These are phyloP conservation scores for Megathymus violae DNA, from an alignment of 1,140 invertebrate species.

Conservation along the genomic window DNA sequence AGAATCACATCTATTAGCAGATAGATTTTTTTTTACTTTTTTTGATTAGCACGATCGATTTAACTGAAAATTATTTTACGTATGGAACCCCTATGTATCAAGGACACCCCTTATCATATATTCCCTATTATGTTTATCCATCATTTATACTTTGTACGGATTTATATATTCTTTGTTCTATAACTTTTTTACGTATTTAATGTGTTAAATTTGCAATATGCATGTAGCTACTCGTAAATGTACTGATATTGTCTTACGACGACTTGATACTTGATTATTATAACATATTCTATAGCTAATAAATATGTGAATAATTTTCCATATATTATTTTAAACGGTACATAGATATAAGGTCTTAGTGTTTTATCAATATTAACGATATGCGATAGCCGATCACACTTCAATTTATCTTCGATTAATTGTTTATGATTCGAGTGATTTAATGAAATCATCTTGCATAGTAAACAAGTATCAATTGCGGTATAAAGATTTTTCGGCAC, in stretches of 20 bases:
- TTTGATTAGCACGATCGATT: not conserved
- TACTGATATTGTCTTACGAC: no score
- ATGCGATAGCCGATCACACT: not conserved
- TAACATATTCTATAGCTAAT: not conserved
- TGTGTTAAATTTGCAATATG: no score
- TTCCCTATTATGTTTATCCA: no score
- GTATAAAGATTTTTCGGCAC: no score
- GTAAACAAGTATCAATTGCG: no score
- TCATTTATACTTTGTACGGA: no score
- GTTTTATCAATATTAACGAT: not conserved
- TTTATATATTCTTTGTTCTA: no score
- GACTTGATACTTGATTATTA: constrained; percentile 5
- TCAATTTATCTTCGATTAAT: constrained; percentile 6
- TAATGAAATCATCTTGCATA: no score
- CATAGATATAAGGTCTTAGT: not conserved
- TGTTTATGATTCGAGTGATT: not conserved
- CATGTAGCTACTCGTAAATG: no score
- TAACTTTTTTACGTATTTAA: no score
- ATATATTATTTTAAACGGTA: not conserved
- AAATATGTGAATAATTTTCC: not conserved
- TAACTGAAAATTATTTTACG: not conserved
- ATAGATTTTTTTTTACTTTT: not conserved
- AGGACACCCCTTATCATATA: no score
- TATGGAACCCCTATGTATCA: not conserved
- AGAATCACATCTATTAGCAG: constrained; percentile 45